Base-by-base conservation (phyloP, 2,113 vertebrate genomes). In the Globicephala melas region DNA sequence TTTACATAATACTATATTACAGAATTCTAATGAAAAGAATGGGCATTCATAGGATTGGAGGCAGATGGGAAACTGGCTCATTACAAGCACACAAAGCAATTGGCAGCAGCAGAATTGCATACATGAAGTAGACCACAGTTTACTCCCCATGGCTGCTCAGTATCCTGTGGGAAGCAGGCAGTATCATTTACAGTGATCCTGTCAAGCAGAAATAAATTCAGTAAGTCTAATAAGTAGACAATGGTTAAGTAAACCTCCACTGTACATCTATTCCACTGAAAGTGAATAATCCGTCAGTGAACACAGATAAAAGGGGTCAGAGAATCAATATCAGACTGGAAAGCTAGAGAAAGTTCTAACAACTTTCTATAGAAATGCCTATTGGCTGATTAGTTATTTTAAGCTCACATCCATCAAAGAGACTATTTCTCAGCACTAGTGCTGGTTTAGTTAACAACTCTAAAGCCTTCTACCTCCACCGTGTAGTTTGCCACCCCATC, bases 1-100 rank as follows among this genome's bases (percentile, higher is more conserved):
- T 79, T 91, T 33, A 58, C 28, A 82, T 36, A 65, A 80, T 20
- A 79, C 50, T 71, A 36, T 58, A 36, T 44, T 68, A 79, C 1
- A 63, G 44, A 95, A 93, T 84, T 60, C 81, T 23, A 96, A 87
- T 28, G 36, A 58, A 13, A 93, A 93, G 33, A 95, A 86, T 47
- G 28, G 50, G 26, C 28, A 91, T 91, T 50, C 62, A 38, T 1
- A 36, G 65, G 36, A 41, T 26, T 28, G 2, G 36, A 38, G 6
- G 28, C 5, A 44, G 41, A 15, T 47, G 8, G 20, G n/a, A 62
- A 71, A 14, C 33, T 15, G 12, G 8, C 26, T 94, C 28, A 41
- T 23, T 33, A 44, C 13, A 74, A 47, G 38, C 25, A 89, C 5
- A 91, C 3, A 21, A 25, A 14, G 13, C 23, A 97, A 70, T 23